Evolutionary conservation across 2,888 invertebrate genomes (phyloP), one percentile per base, ranked within the genome.

Genomic region (Drosophila histrio): DNA sequence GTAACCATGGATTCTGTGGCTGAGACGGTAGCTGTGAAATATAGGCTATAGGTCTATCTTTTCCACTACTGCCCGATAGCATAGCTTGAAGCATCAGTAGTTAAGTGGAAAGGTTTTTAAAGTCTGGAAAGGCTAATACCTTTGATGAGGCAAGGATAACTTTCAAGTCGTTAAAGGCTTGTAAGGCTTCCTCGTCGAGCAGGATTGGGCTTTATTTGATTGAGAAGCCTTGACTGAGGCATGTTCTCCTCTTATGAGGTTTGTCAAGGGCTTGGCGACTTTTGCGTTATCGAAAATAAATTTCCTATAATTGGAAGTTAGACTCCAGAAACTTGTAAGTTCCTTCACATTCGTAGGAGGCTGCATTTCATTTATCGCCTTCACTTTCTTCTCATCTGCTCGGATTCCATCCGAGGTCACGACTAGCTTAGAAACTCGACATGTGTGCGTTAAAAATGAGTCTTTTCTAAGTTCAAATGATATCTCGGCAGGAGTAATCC

Each of bases 391-490:
- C 3, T n/a, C 8, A 22, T 41, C 41, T 0, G 41, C 22, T 3
- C 13, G 8, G 24, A 41, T 21, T 1, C 38, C 53, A 1, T 39
- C 39, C 34, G 30, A 3, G 1, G 43, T 43, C 1, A 54, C 21
- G 3, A 32, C 22, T 43, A 50, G 2, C 49, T 43, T 21, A 59
- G 9, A 13, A 59, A 52, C 36, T 50, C 50, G 2, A 50, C 50
- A 1, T 43, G 17, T 4, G 32, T 43, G 9, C 19, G 15, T 2
- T 36, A 7, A 5, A 50, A 43, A 3, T 44, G 24, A 2, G 43
- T 43, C 13, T 59, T 43, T 19, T 52, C 43, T 11, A 36, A 24
- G 19, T 46, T 47, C 3, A 38, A n/a, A n/a, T n/a, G n/a, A n/a
- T n/a, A n/a, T n/a, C n/a, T n/a, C n/a, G n/a, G n/a, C n/a, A n/a